Conservation (phyloP, 2,113 vertebrate species). For the Isurus oxyrinchus region DNA sequence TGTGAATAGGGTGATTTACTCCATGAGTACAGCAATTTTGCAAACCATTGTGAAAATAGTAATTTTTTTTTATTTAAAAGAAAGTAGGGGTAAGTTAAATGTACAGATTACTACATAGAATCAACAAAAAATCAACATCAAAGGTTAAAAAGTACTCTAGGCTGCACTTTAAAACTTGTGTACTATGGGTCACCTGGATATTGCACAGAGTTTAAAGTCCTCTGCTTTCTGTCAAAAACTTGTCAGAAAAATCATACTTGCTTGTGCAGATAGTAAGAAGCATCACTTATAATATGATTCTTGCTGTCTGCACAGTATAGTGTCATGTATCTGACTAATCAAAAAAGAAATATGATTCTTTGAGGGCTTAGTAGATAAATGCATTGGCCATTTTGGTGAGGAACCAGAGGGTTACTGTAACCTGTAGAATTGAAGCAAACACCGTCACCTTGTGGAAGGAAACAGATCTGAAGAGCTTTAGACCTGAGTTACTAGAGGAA, state of each 20-base stretch:
- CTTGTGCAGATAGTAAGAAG: not conserved
- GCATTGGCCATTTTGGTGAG: not conserved
- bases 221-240: not conserved
- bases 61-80: not conserved
- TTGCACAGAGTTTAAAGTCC: not conserved
- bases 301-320: not conserved
- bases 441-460: not conserved
- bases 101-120: not conserved
- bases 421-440: not conserved
- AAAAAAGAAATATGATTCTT: not conserved
- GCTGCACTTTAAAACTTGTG: not conserved
- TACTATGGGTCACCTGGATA: not conserved
- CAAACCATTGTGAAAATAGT: not conserved
- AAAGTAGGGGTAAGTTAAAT: not conserved
- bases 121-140: not conserved
- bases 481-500: too few relatives aligned
- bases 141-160: not conserved
- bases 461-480: too few relatives aligned
- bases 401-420: not conserved
- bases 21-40: not conserved
- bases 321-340: not conserved
- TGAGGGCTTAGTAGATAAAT: not conserved
- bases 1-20: not conserved
- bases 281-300: not conserved
- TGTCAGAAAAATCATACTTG: not conserved